Base-by-base conservation (phyloP, 1,140 invertebrate species). In the Drosophila lacertosa region DNA sequence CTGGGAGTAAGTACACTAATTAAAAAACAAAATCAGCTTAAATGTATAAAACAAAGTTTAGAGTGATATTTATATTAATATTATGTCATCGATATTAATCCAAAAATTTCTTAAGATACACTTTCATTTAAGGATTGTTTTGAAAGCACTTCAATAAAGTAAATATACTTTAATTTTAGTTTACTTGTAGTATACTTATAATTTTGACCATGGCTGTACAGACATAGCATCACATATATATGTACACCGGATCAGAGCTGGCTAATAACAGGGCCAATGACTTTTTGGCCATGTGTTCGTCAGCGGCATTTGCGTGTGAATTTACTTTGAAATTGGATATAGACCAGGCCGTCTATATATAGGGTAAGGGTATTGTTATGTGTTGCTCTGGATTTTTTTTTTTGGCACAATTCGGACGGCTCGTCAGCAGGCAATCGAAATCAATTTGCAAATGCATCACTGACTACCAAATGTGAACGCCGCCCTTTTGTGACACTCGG, bases 221-320 rank as follows among this genome's bases (percentile, higher is more conserved):
- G 4, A 16, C 5, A 24, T 24, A 24, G 26, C 26, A 29, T 29
- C 9, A 42, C 18, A 42, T 18, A 18, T 44, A 24, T 22, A 40
- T 7, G 13, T 42, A 42, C 20, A 22, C 26, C 26, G 1, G 33
- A 13, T 35, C 33, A 2, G 26, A 13, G 35, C n/a, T 29, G 26
- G 26, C 26, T 7, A 29, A 29, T 29, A 59, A 51, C 54, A 54
- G 64, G 47, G 64, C 64, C 64, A 67, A 67, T 67, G 64, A 67
- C 64, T 60, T 51, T 51, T 50, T 29, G 10, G 26, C 16, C 45
- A 16, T 18, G 2, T 37, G 69, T 57, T n/a, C n/a, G n/a, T n/a
- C n/a, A n/a, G n/a, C 82, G 82, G 82, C 82, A 44, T 88, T 86
- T 77, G 77, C 82, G 83, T 86, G 82, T 82, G 83, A 89, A 86